Evolutionary conservation across 2,888 invertebrate species (phyloP), one percentile per base, ranked within the genome.

Genomic region (Athetis lepigone): DNA sequence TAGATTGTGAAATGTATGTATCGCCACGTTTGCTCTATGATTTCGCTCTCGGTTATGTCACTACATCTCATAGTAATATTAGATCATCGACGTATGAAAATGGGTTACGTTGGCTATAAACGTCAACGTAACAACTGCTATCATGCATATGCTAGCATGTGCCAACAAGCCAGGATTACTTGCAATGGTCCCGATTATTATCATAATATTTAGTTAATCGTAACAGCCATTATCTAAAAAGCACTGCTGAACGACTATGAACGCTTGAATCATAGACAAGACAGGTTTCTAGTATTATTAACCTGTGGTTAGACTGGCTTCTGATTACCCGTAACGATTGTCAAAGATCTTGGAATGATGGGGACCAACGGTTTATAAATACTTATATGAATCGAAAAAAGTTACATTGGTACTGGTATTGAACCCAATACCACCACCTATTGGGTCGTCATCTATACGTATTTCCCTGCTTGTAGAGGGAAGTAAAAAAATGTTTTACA

Each of bases 151-250:
- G 45, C 9, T 29, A 50, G 21, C 29, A 16, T 18, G 46, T 43
- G 64, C 49, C 54, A 49, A 70, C 39, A n/a, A 45, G 54, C 8
- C 8, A 8, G 45, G 50, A 70, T 68, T 63, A 55, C 45, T 51
- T 52, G 40, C 46, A 64, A 47, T 40, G 43, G 21, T 42, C 19
- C 13, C 23, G 39, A 54, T 65, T 46, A 67, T 60, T 46, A 50
- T 69, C 36, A 61, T 67, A 45, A 68, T 59, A 69, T 60, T 66
- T 60, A 19, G 16, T 51, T 51, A 29, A 46, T 23, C n/a, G 33
- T 13, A 19, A 9, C 16, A 6, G 25, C 33, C 16, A 16, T 63
- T 25, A 33, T 55, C 11, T 56, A 56, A 19, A 37, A 55, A 66
- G 23, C 29, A 25, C 18, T 18, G 11, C 4, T 29, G 7, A 52